phyloP scores from a whole-genome alignment of 2,113 vertebrate genomes.

The Boulengeromyrus knoepffleri region DNA sequence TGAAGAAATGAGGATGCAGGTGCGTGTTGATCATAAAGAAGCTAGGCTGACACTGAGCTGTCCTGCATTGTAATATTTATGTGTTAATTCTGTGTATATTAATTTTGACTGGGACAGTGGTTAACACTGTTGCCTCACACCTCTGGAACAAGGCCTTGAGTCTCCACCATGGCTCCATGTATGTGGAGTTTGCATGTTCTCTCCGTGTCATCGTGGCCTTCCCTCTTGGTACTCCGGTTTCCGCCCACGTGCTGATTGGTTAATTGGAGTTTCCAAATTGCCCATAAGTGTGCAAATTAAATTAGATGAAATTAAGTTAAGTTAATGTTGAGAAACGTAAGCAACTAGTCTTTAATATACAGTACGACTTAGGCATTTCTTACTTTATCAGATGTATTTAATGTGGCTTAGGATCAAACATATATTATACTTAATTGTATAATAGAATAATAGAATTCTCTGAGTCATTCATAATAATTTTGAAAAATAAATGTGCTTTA shows the following conservation, averaged over 20 bases:
- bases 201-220: background rate
- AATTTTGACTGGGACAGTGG: background rate
- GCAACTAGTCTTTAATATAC: background rate
- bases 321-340: background rate
- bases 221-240: background rate
- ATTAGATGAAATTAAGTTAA: background rate
- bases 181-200: background rate
- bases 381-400: background rate
- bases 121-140: background rate
- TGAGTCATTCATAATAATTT: background rate
- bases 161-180: background rate
- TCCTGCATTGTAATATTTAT: background rate
- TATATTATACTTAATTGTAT: background rate
- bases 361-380: background rate
- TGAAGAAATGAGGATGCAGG: constrained; percentile 35
- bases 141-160: background rate
- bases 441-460: background rate
- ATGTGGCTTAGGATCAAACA: background rate
- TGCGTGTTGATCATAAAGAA: background rate
- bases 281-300: background rate
- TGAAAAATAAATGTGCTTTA: background rate
- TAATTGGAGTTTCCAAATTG: background rate
- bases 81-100: background rate
- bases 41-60: background rate
- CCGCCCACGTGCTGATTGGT: background rate